These are phyloP conservation scores for Neoascia interrupta DNA, from an alignment of 2,888 invertebrate genomes.

Conservation along the genomic window DNA sequence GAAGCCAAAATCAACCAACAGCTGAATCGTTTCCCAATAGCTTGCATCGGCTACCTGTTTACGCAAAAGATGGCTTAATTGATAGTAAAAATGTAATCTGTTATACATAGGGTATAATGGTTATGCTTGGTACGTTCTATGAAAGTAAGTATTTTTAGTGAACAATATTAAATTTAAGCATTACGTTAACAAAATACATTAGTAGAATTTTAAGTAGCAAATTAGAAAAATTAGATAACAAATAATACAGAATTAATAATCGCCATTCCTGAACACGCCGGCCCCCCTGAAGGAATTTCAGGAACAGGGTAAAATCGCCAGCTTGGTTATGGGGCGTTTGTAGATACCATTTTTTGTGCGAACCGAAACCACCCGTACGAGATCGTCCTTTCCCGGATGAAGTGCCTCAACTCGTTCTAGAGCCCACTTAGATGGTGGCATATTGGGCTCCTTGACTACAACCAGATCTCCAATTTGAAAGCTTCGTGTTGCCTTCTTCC, in stretches of 20 bases:
- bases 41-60: too few relatives aligned
- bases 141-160: too few relatives aligned
- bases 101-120: too few relatives aligned
- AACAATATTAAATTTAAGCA: too few relatives aligned
- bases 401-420: slow-evolving; percentile 11
- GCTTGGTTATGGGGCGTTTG: slow-evolving; percentile 21
- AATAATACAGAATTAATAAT: background rate
- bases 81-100: too few relatives aligned
- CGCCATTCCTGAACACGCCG: slow-evolving; percentile 14
- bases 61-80: too few relatives aligned
- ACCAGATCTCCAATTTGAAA: slow-evolving; percentile 16
- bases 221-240: background rate
- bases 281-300: background rate
- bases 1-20: too few relatives aligned
- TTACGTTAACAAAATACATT: too few relatives aligned
- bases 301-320: background rate
- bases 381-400: slow-evolving; percentile 9
- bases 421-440: slow-evolving; percentile 24
- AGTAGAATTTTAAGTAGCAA: too few relatives aligned
- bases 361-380: slow-evolving; percentile 17
- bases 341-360: slow-evolving; percentile 19
- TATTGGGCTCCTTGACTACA: slow-evolving; percentile 2
- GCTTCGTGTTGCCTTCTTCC: slow-evolving; percentile 6
- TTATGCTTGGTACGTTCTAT: too few relatives aligned
- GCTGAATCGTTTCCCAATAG: too few relatives aligned